Percentiles rank a stretch among this genome's conserved stretches.
These are phyloP conservation scores for Palythoa heliodiscus DNA, from an alignment of 92 coral and sea anemone genomes.

Conservation along the genomic window DNA sequence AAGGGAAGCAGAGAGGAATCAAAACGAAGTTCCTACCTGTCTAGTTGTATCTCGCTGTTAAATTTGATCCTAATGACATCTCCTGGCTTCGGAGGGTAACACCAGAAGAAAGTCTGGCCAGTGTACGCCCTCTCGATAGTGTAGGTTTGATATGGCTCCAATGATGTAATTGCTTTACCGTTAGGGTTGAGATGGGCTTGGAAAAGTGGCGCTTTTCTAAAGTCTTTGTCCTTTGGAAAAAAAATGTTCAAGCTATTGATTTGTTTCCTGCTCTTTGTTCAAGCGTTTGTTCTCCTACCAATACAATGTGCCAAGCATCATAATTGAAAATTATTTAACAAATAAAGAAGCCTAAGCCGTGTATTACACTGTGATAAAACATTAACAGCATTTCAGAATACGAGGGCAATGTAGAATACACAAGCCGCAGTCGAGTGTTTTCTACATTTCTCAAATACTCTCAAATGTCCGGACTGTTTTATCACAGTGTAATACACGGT, in stretches of 20 bases:
- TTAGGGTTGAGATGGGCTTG: constrained; percentile 98
- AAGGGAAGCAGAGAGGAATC: too few species aligned
- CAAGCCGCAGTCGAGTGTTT: too few species aligned
- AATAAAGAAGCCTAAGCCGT: too few species aligned
- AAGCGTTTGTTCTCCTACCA: too few species aligned
- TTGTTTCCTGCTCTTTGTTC: background rate
- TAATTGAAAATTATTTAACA: background rate
- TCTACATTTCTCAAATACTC: too few species aligned
- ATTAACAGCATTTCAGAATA: too few species aligned
- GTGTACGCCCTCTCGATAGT: constrained; percentile 87
- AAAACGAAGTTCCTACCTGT: constrained; percentile 57
- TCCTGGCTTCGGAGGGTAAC: constrained; percentile 85
- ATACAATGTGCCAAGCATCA: too few species aligned
- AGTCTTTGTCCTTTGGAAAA: constrained; percentile 86
- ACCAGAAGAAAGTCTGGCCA: constrained; percentile 99
- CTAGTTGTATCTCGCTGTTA: constrained; percentile 57
- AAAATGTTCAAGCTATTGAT: background rate
- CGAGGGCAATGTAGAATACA: too few species aligned
- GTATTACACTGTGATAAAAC: too few species aligned
- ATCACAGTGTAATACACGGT: too few species aligned
- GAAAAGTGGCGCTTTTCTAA: constrained; percentile 95
- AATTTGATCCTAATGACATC: constrained; percentile 88
- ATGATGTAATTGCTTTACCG: constrained; percentile 67
- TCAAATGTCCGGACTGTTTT: too few species aligned
- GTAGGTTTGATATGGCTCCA: constrained; percentile 79